Conservation (phyloP, 2,113 vertebrate genomes). For the Sinocyclocheilus maitianheensis region DNA sequence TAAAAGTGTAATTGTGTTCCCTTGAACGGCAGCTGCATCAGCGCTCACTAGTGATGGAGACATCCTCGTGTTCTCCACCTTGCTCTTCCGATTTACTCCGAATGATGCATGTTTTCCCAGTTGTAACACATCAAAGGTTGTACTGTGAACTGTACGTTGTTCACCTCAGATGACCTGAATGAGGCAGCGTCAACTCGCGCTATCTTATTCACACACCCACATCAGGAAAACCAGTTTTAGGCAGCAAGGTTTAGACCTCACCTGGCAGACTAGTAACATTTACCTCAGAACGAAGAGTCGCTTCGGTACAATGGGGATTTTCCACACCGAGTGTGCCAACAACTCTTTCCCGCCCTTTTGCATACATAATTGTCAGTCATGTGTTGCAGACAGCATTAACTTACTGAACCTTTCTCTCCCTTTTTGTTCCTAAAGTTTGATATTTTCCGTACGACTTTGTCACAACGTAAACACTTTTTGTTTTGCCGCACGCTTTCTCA, state of each 20-base stretch:
- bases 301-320: slow-evolving; percentile 43
- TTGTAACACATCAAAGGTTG: slow-evolving; percentile 35
- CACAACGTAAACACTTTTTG: background rate
- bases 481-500: background rate
- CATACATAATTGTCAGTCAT: slow-evolving; percentile 41
- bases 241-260: slow-evolving; percentile 38
- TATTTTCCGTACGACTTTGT: background rate
- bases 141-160: slow-evolving; percentile 19
- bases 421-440: background rate
- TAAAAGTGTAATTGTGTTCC: slow-evolving; percentile 32
- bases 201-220: slow-evolving; percentile 41
- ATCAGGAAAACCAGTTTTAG: slow-evolving; percentile 40
- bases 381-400: slow-evolving; percentile 33
- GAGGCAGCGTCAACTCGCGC: slow-evolving; percentile 9
- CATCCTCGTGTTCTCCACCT: background rate
- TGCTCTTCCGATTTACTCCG: background rate
- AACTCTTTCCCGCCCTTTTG: slow-evolving; percentile 34
- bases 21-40: slow-evolving; percentile 10
- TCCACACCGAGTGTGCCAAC: slow-evolving; percentile 27
- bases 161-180: slow-evolving; percentile 54
- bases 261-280: slow-evolving; percentile 33
- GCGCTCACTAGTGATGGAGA: background rate
- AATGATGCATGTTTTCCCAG: background rate
- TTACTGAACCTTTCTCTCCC: slow-evolving; percentile 2
- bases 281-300: slow-evolving; percentile 34